A percentile compares a stretch with the other conserved stretches of the same genome.
These are phyloP conservation scores for Drosophila paulistorum DNA, from an alignment of 1,140 invertebrate genomes.

Conservation along the genomic window DNA sequence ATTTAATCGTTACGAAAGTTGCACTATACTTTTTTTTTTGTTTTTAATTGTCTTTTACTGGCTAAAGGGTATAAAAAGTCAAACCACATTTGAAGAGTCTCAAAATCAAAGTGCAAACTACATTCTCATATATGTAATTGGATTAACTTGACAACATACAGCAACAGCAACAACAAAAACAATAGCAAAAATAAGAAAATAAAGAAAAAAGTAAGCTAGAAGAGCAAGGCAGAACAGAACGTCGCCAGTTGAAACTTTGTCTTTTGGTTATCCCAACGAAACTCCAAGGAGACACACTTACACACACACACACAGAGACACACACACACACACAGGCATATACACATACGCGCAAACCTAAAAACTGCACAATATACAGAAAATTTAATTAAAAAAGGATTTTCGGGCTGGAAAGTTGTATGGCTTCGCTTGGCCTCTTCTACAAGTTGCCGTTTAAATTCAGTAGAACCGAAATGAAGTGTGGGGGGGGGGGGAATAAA, in stretches of 20 bases:
- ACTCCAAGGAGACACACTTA: slow-evolving; percentile 32
- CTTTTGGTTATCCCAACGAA: slow-evolving; percentile 57
- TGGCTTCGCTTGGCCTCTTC: slow-evolving; percentile 69
- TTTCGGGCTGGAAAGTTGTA: slow-evolving; percentile 73
- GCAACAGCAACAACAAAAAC: slow-evolving; percentile 2
- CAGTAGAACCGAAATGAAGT: not conserved
- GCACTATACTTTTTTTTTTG: no score
- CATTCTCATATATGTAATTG: slow-evolving; percentile 68
- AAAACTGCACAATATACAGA: slow-evolving; percentile 80
- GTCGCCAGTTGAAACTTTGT: slow-evolving; percentile 70
- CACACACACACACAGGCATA: slow-evolving; percentile 49
- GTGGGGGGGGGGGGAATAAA: not conserved
- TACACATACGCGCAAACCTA: slow-evolving; percentile 65
- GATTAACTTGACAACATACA: slow-evolving; percentile 72
- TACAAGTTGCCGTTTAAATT: slow-evolving; percentile 34
- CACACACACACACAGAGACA: not conserved
- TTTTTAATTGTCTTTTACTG: no score
- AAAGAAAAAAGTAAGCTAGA: slow-evolving; percentile 3
- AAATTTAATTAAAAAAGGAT: slow-evolving; percentile 81
- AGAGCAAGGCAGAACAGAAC: slow-evolving; percentile 38
- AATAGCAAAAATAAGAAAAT: not conserved
- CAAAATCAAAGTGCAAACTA: slow-evolving; percentile 75
- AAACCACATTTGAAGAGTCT: slow-evolving; percentile 30
- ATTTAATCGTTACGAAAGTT: no score
- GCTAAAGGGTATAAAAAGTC: slow-evolving; percentile 3